phyloP scores from a whole-genome alignment of 2,113 vertebrate genomes.

The Ptilorrhoa leucosticta region DNA sequence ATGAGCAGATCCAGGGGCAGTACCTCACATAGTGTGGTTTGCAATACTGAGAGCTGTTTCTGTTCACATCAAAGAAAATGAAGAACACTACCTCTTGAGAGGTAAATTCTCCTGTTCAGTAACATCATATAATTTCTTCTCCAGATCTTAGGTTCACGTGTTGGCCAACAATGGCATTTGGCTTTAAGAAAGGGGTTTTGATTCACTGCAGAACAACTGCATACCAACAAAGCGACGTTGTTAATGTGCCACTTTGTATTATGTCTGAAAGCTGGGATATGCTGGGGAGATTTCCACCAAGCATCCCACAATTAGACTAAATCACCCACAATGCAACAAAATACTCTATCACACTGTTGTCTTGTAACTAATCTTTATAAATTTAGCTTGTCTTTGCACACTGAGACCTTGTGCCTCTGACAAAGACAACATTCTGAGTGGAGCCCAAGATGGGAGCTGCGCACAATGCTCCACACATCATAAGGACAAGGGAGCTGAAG shows the following conservation, averaged over 20 bases:
- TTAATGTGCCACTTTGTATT: background rate
- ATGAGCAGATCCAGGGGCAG: background rate
- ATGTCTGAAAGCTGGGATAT: slow-evolving; percentile 5
- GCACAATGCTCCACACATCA: slow-evolving; percentile 42
- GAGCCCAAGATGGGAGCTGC: background rate
- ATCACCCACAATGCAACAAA: slow-evolving; percentile 47
- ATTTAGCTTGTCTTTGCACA: slow-evolving; percentile 48
- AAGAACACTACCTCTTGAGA: background rate
- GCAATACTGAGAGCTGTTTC: background rate
- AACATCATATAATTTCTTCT: background rate
- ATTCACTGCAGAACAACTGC: slow-evolving; percentile 18
- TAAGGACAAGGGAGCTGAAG: background rate
- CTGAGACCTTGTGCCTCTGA: slow-evolving; percentile 34
- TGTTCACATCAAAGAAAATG: background rate
- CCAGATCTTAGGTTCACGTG: background rate
- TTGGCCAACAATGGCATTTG: background rate
- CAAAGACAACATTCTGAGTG: slow-evolving; percentile 46
- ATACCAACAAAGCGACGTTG: slow-evolving; percentile 42
- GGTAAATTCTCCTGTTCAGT: background rate
- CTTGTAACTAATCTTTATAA: slow-evolving; percentile 46
- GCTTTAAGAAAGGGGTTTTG: background rate
- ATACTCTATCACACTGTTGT: slow-evolving; percentile 4
- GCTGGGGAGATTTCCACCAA: slow-evolving; percentile 46
- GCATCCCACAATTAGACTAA: slow-evolving; percentile 9
- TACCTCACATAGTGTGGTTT: background rate